Conservation (phyloP, 1,140 invertebrate genomes). For the Meloidogyne hapla region DNA sequence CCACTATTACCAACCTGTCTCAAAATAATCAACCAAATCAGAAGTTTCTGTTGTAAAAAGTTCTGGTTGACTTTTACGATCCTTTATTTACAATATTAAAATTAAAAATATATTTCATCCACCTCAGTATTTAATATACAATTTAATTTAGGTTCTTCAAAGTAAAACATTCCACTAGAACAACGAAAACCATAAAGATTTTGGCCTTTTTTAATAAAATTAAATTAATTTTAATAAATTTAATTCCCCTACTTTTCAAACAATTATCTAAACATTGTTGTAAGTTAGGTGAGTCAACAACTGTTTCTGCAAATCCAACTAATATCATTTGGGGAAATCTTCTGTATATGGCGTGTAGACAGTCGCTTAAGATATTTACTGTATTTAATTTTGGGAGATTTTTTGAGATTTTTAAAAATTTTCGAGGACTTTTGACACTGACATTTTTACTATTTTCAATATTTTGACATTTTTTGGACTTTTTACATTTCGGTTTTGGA, state of each 20-base stretch:
- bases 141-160: conserved; percentile 44
- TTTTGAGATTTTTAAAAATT: too few species aligned
- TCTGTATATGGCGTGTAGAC: conserved; percentile 47
- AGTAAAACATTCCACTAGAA: conserved; percentile 61
- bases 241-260: conserved; percentile 48
- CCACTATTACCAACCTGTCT: conserved; percentile 40
- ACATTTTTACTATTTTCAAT: too few species aligned
- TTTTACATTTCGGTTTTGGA: too few species aligned
- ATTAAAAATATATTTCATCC: conserved; percentile 34
- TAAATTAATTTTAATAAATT: neutral
- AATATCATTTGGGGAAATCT: conserved; percentile 64
- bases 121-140: conserved; percentile 7
- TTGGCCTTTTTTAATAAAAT: neutral
- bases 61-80: conserved; percentile 54
- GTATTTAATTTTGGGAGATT: conserved; percentile 4
- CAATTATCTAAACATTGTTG: conserved; percentile 63
- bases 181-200: conserved; percentile 59
- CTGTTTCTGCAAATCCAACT: conserved; percentile 63
- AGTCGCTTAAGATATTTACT: conserved; percentile 53
- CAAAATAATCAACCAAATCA: conserved; percentile 64
- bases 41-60: conserved; percentile 61
- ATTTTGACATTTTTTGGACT: neutral
- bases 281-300: conserved; percentile 55
- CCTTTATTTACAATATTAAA: conserved; percentile 59
- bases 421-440: too few species aligned